Evolutionary conservation across 2,113 vertebrate species (phyloP).

Genomic region (Connochaetes taurinus): DNA sequence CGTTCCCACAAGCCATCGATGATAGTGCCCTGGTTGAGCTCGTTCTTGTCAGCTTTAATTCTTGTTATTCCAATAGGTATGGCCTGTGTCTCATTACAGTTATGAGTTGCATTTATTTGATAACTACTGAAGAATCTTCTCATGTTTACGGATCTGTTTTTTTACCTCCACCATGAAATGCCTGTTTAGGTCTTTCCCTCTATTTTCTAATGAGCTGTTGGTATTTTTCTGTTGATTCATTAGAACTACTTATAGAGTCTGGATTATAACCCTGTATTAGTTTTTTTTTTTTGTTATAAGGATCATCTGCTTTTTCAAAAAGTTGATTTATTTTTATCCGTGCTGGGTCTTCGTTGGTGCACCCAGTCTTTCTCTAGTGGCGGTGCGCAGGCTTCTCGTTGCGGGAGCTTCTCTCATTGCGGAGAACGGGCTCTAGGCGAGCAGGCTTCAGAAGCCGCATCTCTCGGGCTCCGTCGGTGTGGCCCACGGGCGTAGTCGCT

Average conservation of each 20-base stretch:
- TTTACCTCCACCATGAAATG: neutral
- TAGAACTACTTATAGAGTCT: neutral
- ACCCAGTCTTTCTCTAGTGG: neutral
- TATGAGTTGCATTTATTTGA: neutral
- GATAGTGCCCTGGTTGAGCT: neutral
- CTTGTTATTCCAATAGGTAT: rapidly evolving
- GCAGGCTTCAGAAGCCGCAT: neutral
- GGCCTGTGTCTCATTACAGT: neutral
- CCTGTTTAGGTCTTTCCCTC: neutral
- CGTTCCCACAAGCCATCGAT: too few species aligned
- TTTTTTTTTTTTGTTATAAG: neutral
- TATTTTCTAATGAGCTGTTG: neutral
- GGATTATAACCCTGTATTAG: neutral
- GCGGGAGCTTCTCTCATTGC: neutral
- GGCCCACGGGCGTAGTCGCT: neutral
- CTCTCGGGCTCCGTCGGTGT: neutral
- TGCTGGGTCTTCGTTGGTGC: neutral
- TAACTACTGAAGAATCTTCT: neutral
- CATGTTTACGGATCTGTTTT: neutral
- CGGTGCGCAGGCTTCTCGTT: neutral
- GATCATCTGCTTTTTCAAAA: neutral
- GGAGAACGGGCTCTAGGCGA: neutral
- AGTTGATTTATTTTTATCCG: neutral
- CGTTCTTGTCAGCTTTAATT: neutral
- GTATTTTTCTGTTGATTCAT: neutral